Conservation (phyloP, 2,888 invertebrate species). For the Thera britannica region DNA sequence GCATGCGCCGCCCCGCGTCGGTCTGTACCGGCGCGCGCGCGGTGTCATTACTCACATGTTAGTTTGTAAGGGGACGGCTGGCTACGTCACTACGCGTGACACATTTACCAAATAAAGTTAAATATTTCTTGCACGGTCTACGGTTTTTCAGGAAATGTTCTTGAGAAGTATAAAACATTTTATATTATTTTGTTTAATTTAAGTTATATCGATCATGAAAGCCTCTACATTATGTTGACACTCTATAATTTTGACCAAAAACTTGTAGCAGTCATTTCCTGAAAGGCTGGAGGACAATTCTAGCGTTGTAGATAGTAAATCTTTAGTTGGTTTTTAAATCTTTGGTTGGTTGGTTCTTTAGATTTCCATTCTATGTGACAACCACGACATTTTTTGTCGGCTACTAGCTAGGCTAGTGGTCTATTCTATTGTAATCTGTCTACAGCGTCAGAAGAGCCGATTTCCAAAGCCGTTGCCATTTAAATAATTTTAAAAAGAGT, state of each 20-base stretch:
- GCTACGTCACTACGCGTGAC: slow-evolving; percentile 3
- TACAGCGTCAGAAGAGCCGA: neutral
- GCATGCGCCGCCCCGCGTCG: slow-evolving; percentile 37
- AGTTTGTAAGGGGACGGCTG: slow-evolving; percentile 12
- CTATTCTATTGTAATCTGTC: neutral
- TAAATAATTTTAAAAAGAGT: neutral
- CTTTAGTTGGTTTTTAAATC: too few relatives aligned
- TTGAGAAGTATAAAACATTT: neutral
- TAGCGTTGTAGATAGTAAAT: neutral
- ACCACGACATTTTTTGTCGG: too few relatives aligned
- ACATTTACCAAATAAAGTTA: neutral
- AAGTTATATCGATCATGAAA: neutral
- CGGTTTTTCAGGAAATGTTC: slow-evolving; percentile 12
- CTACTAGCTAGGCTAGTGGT: neutral
- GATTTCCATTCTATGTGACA: neutral
- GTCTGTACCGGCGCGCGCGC: slow-evolving; percentile 37
- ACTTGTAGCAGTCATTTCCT: neutral
- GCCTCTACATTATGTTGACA: neutral
- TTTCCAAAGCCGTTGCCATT: neutral
- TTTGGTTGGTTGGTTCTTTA: neutral
- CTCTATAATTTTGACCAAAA: neutral
- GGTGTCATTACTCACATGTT: slow-evolving; percentile 23
- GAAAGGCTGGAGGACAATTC: neutral
- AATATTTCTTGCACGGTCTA: neutral
- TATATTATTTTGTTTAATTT: neutral